Evolutionary conservation across 2,113 vertebrate species (phyloP).

Genomic region (Sturnus vulgaris): DNA sequence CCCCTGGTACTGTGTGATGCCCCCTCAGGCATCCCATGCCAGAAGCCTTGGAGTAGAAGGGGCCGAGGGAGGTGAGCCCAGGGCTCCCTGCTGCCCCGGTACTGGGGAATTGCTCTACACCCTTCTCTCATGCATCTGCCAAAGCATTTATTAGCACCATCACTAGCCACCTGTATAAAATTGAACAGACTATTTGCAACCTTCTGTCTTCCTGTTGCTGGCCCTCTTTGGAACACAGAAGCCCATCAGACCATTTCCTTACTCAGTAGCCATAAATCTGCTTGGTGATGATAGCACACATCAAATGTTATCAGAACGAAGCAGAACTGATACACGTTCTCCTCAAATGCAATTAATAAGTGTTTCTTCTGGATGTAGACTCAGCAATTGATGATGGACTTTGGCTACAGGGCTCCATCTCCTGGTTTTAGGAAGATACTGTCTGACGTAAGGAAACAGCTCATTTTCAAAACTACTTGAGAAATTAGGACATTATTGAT

Average conservation of each 20-base stretch:
- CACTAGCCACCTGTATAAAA: background rate
- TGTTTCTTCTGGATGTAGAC: background rate
- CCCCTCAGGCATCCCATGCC: background rate
- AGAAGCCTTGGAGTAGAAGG: background rate
- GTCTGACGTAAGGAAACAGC: background rate
- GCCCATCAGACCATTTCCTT: background rate
- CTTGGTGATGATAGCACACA: accelerated
- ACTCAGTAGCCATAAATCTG: background rate
- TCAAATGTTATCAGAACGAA: background rate
- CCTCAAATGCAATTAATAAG: background rate
- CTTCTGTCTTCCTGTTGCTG: background rate
- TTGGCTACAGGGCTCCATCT: conserved; percentile 48
- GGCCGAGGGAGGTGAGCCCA: accelerated
- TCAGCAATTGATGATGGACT: background rate
- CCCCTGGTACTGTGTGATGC: background rate
- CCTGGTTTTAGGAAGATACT: background rate
- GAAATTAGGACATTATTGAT: background rate
- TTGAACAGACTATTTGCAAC: background rate
- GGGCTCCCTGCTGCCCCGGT: background rate
- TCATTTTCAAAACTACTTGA: background rate
- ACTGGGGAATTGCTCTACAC: background rate
- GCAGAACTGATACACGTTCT: background rate
- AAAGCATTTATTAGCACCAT: background rate
- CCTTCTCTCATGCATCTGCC: background rate
- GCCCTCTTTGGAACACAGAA: background rate